These are phyloP conservation scores for Aphyosemion australe DNA, from an alignment of 2,113 vertebrate genomes.

Conservation along the genomic window DNA sequence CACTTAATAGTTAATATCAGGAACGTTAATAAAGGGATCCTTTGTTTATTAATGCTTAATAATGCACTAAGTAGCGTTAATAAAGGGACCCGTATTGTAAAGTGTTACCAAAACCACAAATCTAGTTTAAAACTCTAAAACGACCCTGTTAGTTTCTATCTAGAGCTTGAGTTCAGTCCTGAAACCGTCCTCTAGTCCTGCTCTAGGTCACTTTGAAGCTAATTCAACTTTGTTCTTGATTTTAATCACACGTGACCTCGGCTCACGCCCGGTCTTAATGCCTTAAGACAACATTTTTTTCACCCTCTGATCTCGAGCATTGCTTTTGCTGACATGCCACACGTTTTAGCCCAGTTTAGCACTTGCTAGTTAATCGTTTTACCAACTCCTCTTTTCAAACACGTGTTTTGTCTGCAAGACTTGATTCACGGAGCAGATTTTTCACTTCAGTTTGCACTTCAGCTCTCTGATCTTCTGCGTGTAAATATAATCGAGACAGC, in stretches of 20 bases:
- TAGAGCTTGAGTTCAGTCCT: no score
- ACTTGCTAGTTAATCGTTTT: background rate
- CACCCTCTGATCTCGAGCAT: background rate
- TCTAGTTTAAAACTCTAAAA: no score
- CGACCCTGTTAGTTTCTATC: no score
- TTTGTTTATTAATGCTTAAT: no score
- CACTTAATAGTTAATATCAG: no score
- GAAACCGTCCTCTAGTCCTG: no score
- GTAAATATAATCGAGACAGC: conserved; percentile 31
- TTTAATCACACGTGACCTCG: background rate
- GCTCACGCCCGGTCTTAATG: background rate
- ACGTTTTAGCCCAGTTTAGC: background rate
- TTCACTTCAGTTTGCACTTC: conserved; percentile 22
- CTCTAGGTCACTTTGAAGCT: background rate
- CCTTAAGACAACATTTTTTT: background rate
- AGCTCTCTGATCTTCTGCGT: conserved; percentile 11
- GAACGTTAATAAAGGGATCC: no score
- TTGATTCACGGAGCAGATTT: conserved; percentile 15
- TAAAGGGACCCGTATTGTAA: no score
- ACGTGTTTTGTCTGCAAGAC: conserved; percentile 8
- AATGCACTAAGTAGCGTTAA: no score
- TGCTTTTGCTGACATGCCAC: background rate
- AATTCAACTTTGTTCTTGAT: background rate
- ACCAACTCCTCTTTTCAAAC: no score
- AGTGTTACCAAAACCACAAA: no score